Base-by-base conservation (phyloP, 2,113 vertebrate genomes). In the Canis aureus region DNA sequence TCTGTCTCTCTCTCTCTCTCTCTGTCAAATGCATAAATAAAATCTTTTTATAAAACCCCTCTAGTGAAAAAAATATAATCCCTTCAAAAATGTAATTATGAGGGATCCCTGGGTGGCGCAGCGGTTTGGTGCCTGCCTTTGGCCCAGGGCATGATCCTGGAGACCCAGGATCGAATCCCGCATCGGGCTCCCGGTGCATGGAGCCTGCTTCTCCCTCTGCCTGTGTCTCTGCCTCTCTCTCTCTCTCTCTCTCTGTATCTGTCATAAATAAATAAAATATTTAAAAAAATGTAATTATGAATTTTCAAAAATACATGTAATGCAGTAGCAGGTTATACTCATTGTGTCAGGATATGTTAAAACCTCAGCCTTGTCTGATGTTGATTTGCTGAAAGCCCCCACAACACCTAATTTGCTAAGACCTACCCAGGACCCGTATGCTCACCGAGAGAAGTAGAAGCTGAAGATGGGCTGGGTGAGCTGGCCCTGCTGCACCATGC, bases 381-480 rank as follows among this genome's bases (percentile, higher is more conserved):
- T 8, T 19, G 43, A 80, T 2, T 43, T 22, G 38, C 73, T 43
- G 17, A 8, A 51, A 71, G 5, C 25, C 62, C 66, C 10, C n/a
- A 23, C 4, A 22, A 59, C 27, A n/a, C 27, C 35, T 76, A 10
- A 7, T 19, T 59, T 5, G 0, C 8, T 10, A 4, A 23, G 25
- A 4, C 0, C 0, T 3, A 62, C 35, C 1, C 49, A 9, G 22
- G 0, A 1, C 23, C 25, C 27, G 0, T 0, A 23, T 11, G 35
- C 69, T 96, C 95, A 99, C 98, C 96, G 92, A 2, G 97, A 97
- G 92, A 98, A 99, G 66, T 98, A 99, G 88, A 99, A 98, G 96
- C 98, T 99, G 97, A 99, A 99, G 93, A 98, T 0, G 32, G 98
- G 98, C 62, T 98, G 0, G 0, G 97, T 49, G 2, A 99, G 98